Evolutionary conservation across 2,888 invertebrate species (phyloP), one percentile per base, ranked within the genome.

Genomic region (Melieria omissa): DNA sequence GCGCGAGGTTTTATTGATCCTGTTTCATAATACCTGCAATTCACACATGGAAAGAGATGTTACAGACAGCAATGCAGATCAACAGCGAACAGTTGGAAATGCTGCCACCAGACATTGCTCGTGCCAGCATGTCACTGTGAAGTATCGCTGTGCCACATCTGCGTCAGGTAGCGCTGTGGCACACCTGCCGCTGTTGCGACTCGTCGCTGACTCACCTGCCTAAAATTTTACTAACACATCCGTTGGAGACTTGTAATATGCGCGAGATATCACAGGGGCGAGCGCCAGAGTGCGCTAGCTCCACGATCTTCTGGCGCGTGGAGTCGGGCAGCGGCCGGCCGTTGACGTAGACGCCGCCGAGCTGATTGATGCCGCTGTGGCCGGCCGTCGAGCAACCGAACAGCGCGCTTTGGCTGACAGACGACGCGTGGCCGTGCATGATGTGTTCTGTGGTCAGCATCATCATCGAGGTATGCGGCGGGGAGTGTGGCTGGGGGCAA

Each of bases 311-410:
- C 90, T 99, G 98, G 80, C 99, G 91, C 83, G 98, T 99, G 83
- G 96, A 95, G 89, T 99, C 98, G 76, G 98, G 98, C 88, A 99
- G 91, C 79, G 98, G 99, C 80, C 99, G 91, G 78, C 99, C 99
- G 90, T 97, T 97, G 89, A 99, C 98, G 91, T 97, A 99, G 87
- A 98, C 97, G 87, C 99, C 98, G 87, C 98, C 98, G 89, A 99
- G 92, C 91, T 99, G 98, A 92, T 99, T 98, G 88, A 99, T 96
- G 88, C 98, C 99, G 90, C 97, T 98, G 92, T 99, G 98, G 89
- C 98, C 94, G 90, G 88, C 47, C 73, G 93, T 91, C 76, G 94
- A 94, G 88, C 94, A 94, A 79, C 95, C 94, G 87, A 95, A 95
- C 80, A 95, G 91, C 82, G 91, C 92, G 84, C 93, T 91, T 84